Percentiles rank a stretch among this genome's conserved stretches.
Evolutionary conservation across 2,113 vertebrate genomes (phyloP).

Genomic region (Panthera leo): DNA sequence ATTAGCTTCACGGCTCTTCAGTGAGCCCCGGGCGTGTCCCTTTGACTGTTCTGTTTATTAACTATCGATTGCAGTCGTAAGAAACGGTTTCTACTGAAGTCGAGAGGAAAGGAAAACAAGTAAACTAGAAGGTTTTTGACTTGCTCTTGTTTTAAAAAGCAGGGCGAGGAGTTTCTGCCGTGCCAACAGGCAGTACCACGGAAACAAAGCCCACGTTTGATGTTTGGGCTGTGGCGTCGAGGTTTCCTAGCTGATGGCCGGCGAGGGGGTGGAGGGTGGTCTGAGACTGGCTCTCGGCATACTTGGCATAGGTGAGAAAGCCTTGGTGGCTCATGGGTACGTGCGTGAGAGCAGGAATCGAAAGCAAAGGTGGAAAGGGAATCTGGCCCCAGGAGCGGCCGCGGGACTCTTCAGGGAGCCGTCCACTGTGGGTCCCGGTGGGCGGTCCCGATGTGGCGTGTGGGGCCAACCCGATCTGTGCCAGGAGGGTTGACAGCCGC

Average conservation of each 20-base stretch:
- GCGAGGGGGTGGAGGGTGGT: neutral
- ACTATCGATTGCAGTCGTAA: neutral
- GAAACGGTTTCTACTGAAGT: neutral
- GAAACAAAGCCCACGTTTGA: neutral
- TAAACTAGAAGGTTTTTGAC: neutral
- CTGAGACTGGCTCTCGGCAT: neutral
- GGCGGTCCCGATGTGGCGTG: accelerated
- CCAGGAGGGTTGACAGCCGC: neutral
- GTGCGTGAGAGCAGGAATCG: too few relatives aligned
- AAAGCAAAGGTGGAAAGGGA: neutral
- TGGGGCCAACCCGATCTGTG: neutral
- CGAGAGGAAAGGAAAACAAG: neutral
- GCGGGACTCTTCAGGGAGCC: neutral
- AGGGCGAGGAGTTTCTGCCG: neutral
- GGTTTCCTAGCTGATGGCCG: accelerated
- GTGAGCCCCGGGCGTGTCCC: neutral
- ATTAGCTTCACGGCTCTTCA: neutral
- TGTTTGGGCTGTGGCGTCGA: accelerated
- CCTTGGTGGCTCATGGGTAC: neutral
- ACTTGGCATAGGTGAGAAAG: neutral
- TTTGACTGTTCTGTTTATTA: neutral
- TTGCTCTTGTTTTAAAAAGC: neutral
- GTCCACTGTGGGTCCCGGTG: accelerated
- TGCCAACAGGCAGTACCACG: neutral
- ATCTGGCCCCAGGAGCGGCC: neutral